A percentile compares a stretch with the other conserved stretches of the same genome.
These are phyloP conservation scores for Pseudolycoriella hygida DNA, from an alignment of 2,888 invertebrate species.

Conservation along the genomic window DNA sequence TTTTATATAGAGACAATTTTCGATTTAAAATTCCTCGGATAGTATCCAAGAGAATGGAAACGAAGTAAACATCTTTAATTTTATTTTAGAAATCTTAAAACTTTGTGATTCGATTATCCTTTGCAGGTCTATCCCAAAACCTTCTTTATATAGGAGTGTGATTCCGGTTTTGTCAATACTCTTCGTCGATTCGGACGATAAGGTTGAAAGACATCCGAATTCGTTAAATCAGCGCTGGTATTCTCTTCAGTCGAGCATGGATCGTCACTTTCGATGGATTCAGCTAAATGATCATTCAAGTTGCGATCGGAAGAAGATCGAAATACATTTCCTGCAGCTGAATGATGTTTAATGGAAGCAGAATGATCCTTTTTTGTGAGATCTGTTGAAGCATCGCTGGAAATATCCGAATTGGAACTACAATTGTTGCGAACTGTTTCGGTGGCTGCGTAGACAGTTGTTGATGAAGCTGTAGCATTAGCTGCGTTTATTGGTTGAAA, in stretches of 20 bases:
- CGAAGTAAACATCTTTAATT: background rate
- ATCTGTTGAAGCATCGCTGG: background rate
- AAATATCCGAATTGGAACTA: background rate
- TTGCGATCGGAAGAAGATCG: no score
- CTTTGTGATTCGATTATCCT: no score
- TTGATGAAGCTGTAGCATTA: background rate
- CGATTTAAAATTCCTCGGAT: no score
- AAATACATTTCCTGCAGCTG: background rate
- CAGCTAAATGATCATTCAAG: no score
- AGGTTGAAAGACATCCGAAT: constrained; percentile 25
- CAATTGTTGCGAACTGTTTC: background rate
- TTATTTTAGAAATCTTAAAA: no score
- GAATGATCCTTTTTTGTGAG: background rate
- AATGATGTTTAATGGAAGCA: background rate
- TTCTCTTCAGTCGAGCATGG: background rate
- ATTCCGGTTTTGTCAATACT: constrained; percentile 26
- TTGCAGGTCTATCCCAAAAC: constrained; percentile 23
- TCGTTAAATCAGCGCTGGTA: constrained; percentile 20
- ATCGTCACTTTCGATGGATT: background rate
- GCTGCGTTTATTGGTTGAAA: background rate
- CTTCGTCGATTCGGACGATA: constrained; percentile 29
- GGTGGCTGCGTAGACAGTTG: background rate
- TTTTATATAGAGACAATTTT: no score
- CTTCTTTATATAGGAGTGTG: constrained; percentile 28
- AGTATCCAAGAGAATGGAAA: no score